phyloP scores from a whole-genome alignment of 2,113 vertebrate species.

The Litocranius walleri region DNA sequence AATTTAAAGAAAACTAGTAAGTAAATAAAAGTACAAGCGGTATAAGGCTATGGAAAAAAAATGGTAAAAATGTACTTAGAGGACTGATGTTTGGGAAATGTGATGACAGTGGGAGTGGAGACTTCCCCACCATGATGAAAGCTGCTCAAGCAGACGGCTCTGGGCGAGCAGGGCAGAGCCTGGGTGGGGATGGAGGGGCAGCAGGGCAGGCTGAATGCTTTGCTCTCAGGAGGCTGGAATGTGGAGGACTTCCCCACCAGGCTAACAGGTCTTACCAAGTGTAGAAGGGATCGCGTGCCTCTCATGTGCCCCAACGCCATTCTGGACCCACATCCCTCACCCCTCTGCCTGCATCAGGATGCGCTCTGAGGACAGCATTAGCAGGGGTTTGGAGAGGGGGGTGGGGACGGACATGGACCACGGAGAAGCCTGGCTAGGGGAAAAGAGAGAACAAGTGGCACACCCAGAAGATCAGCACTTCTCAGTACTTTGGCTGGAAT shows the following conservation, averaged over 20 bases:
- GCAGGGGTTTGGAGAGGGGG: accelerated
- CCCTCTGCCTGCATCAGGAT: background rate
- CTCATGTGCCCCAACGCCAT: accelerated
- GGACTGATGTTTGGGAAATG: background rate
- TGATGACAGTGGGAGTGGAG: accelerated
- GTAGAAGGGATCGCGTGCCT: background rate
- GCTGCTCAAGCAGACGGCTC: background rate
- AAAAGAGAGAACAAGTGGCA: background rate
- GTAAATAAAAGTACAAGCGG: background rate
- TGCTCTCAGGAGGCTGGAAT: background rate
- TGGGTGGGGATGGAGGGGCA: background rate
- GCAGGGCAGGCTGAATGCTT: background rate
- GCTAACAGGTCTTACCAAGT: background rate
- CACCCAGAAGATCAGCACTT: background rate
- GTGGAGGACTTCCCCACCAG: background rate
- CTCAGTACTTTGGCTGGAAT: background rate
- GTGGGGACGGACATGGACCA: background rate
- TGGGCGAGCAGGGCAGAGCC: background rate
- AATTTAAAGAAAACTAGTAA: background rate
- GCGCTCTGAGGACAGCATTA: background rate
- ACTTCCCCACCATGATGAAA: accelerated
- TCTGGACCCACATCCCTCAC: background rate
- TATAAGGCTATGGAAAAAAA: background rate
- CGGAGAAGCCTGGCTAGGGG: background rate
- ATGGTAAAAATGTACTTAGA: background rate